Percentiles rank a stretch among this genome's conserved stretches.
Conservation (phyloP, 2,888 invertebrate genomes). For the Xanthostigma xanthostigma region DNA sequence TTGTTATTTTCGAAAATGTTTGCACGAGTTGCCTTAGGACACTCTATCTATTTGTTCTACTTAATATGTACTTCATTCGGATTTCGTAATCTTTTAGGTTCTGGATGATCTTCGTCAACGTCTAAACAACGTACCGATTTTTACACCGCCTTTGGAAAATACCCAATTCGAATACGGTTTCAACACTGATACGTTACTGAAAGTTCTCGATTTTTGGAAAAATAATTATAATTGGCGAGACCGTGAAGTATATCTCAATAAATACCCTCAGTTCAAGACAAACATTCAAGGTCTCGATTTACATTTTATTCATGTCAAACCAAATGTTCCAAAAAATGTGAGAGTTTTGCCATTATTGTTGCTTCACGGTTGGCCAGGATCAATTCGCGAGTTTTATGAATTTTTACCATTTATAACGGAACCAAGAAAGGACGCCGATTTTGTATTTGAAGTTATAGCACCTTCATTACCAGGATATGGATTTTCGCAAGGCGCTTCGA, state of each 20-base stretch:
- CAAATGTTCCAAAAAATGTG: conserved; percentile 18
- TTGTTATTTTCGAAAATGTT: no score
- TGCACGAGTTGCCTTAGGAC: neutral
- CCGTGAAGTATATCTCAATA: conserved; percentile 44
- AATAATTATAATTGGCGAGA: conserved; percentile 50
- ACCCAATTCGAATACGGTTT: conserved; percentile 69
- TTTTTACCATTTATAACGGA: conserved; percentile 50
- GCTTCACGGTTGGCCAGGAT: conserved; percentile 85
- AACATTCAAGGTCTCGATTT: conserved; percentile 54
- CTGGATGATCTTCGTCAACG: conserved; percentile 38
- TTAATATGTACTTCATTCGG: neutral
- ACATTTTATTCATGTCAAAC: conserved; percentile 53
- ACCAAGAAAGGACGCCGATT: conserved; percentile 32
- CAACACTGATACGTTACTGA: conserved; percentile 48
- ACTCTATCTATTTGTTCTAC: conserved; percentile 1
- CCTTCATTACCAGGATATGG: conserved; percentile 38
- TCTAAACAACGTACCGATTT: conserved; percentile 29
- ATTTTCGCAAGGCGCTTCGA: conserved; percentile 37
- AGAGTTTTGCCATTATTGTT: conserved; percentile 50
- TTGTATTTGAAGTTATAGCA: conserved; percentile 48
- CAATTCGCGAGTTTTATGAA: conserved; percentile 69
- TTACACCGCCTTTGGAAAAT: conserved; percentile 42
- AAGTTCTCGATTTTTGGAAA: conserved; percentile 63
- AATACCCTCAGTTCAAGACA: conserved; percentile 52
- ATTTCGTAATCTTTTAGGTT: conserved; percentile 21